These are phyloP conservation scores for Gobio occitaniae DNA, from an alignment of 2,797 vertebrate species.

Conservation along the genomic window DNA sequence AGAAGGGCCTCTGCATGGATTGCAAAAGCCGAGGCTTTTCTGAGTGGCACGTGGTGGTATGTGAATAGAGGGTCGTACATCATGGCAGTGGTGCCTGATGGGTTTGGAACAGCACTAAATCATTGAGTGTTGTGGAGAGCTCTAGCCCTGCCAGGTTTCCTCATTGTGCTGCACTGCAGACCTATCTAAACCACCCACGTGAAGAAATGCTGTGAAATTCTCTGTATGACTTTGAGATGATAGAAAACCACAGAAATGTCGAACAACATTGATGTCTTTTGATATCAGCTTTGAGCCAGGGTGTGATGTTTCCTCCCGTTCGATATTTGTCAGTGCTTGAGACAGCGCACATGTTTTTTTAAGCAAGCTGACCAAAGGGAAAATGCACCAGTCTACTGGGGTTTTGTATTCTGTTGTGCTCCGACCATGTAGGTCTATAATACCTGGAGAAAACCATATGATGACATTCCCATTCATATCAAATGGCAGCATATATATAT, in stretches of 20 bases:
- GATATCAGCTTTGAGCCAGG: conserved; percentile 32
- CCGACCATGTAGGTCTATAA: background rate
- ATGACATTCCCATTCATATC: background rate
- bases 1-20: conserved; percentile 24
- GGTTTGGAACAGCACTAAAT: conserved; percentile 54
- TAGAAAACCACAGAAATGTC: conserved; percentile 20
- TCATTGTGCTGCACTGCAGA: conserved; percentile 43
- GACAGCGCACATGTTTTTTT: conserved; percentile 8
- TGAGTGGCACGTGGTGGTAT: conserved; percentile 43
- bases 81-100: conserved; percentile 48
- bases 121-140: conserved; percentile 40
- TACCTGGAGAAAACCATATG: background rate
- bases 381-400: background rate
- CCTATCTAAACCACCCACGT: conserved; percentile 48
- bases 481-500: background rate
- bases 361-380: conserved; percentile 1
- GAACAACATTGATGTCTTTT: conserved; percentile 25
- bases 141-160: conserved; percentile 42
- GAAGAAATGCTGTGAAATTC: conserved; percentile 49
- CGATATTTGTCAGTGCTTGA: conserved; percentile 17
- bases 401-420: conserved; percentile 29
- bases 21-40: conserved; percentile 26
- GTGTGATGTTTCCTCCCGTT: conserved; percentile 6
- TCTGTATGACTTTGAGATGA: conserved; percentile 32
- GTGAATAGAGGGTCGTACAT: conserved; percentile 48